phyloP scores from a whole-genome alignment of 2,113 vertebrate genomes.

The Setophaga petechia region DNA sequence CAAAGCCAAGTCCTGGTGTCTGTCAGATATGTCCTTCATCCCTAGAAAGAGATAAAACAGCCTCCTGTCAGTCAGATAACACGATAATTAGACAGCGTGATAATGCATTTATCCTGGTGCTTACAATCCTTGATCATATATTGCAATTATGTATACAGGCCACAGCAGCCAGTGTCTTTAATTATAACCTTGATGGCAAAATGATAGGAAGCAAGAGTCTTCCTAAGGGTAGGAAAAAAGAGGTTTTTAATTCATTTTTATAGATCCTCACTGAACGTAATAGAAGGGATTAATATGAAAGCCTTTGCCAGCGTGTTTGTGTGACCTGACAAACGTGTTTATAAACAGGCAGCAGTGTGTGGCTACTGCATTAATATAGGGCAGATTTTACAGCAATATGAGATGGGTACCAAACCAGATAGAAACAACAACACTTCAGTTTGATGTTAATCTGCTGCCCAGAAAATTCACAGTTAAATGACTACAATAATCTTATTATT shows the following conservation, averaged over 20 bases:
- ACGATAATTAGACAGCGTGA: constrained; percentile 72
- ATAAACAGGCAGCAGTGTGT: not conserved
- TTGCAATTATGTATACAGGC: constrained; percentile 67
- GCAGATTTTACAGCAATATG: not conserved
- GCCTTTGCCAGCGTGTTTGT: not conserved
- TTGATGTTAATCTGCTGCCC: not conserved
- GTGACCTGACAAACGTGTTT: not conserved
- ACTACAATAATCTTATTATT: not conserved
- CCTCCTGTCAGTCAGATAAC: constrained; percentile 73
- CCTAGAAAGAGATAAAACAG: constrained; percentile 72
- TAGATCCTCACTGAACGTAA: not conserved
- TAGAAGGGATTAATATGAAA: not conserved
- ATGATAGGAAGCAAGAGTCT: constrained; percentile 53
- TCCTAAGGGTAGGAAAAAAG: constrained; percentile 40
- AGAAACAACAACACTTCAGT: not conserved
- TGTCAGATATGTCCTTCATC: constrained; percentile 70
- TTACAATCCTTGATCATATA: constrained; percentile 76
- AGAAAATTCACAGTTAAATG: not conserved
- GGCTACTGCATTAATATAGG: not conserved
- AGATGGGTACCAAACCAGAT: not conserved
- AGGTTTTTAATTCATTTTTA: constrained; percentile 48
- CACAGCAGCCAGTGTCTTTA: constrained; percentile 69
- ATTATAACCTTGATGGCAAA: constrained; percentile 73
- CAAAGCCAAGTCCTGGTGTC: constrained; percentile 71
- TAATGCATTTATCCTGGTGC: constrained; percentile 69